Evolutionary conservation across 2,888 invertebrate genomes (phyloP).

Genomic region (Dasysyrphus tricinctus): DNA sequence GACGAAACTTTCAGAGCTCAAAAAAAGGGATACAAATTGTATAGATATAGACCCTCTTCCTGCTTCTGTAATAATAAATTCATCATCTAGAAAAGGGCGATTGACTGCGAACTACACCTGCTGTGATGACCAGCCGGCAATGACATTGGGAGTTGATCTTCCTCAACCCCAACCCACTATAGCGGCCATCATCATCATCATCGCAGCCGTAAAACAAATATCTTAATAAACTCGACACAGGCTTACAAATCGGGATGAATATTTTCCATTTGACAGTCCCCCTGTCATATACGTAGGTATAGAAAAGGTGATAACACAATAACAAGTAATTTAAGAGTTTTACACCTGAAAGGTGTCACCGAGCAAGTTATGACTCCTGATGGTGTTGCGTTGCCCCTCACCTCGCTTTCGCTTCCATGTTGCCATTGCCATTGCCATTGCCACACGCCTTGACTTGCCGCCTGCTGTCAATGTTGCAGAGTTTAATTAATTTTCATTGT

Average conservation of each 20-base stretch:
- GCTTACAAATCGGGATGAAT: constrained; percentile 54
- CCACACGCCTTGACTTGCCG: constrained; percentile 17
- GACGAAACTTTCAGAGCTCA: constrained; percentile 20
- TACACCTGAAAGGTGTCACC: constrained; percentile 46
- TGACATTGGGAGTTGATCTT: too few species aligned
- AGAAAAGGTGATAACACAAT: constrained; percentile 65
- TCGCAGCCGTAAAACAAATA: constrained; percentile 21
- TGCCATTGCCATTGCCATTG: constrained; percentile 19
- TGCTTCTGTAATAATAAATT: constrained; percentile 24
- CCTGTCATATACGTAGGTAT: constrained; percentile 26
- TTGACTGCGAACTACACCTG: constrained; percentile 47
- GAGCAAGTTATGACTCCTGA: constrained; percentile 48
- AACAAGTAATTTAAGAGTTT: constrained; percentile 70
- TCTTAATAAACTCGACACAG: constrained; percentile 40
- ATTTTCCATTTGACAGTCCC: constrained; percentile 64
- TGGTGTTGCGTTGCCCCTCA: constrained; percentile 6
- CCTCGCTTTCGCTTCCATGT: background rate
- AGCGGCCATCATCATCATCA: background rate
- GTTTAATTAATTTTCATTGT: constrained; percentile 75
- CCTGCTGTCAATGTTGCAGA: constrained; percentile 66
- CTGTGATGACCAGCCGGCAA: constrained; percentile 36
- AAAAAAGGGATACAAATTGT: constrained; percentile 54
- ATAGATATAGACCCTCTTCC: constrained; percentile 34
- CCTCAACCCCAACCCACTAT: background rate
- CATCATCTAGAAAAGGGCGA: constrained; percentile 1